Conservation (phyloP, 2,113 vertebrate genomes). For the Chaetodon trifascialis region DNA sequence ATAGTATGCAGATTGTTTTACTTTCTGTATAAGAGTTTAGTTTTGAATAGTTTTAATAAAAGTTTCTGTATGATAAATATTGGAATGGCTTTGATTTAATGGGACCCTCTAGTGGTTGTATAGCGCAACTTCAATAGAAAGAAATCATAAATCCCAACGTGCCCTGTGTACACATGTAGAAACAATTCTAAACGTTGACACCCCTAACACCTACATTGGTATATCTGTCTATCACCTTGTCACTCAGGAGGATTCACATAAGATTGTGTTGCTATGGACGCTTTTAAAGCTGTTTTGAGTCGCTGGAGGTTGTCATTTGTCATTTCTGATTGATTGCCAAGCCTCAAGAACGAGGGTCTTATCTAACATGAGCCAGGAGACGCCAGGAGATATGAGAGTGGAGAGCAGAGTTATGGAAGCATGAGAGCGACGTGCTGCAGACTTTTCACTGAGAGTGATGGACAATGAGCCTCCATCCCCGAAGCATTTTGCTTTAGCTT, state of each 20-base stretch:
- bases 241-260: background rate
- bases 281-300: background rate
- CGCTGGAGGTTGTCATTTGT: background rate
- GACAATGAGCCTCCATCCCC: background rate
- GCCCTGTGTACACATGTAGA: no score
- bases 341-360: background rate
- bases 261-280: background rate
- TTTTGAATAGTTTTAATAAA: no score
- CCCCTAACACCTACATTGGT: background rate
- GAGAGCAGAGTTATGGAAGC: background rate
- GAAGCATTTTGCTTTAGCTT: background rate
- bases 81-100: no score
- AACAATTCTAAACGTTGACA: no score
- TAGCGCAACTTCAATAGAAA: no score
- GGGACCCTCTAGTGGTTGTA: no score
- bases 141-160: no score
- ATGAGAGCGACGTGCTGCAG: background rate
- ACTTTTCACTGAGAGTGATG: background rate
- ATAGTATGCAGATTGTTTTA: no score
- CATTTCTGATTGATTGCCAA: constrained; percentile 5
- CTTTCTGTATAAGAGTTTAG: no score
- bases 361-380: background rate
- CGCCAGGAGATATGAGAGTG: background rate
- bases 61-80: no score
- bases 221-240: background rate